phyloP scores from a whole-genome alignment of 2,797 vertebrate genomes.

The Onychomys arenicola region DNA sequence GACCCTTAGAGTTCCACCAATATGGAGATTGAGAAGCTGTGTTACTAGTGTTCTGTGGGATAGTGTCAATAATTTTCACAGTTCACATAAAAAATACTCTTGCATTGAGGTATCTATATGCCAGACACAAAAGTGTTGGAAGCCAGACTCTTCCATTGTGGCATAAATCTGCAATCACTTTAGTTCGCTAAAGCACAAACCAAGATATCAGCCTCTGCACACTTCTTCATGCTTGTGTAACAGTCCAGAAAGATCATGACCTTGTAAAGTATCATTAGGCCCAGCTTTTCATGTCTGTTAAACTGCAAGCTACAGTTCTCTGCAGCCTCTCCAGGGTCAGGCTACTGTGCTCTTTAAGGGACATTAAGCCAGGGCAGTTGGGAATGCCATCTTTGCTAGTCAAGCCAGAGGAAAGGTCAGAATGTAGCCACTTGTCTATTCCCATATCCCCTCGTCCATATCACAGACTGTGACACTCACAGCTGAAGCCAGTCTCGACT shows the following conservation, averaged over 20 bases:
- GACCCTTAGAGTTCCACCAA: not conserved
- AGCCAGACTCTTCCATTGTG: not conserved
- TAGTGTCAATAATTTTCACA: not conserved
- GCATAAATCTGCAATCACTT: not conserved
- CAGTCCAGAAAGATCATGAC: constrained; percentile 60
- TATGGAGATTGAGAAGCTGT: not conserved
- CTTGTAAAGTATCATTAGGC: not conserved
- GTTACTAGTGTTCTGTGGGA: not conserved
- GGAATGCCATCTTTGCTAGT: constrained; percentile 39
- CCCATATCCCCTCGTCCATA: not conserved
- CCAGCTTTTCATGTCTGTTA: constrained; percentile 7
- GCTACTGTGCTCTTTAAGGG: constrained; percentile 20
- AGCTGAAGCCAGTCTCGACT: not conserved
- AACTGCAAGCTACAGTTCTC: not conserved
- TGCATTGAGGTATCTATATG: not conserved
- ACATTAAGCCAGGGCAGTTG: not conserved
- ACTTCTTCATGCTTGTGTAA: constrained; percentile 54
- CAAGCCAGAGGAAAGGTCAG: constrained; percentile 27
- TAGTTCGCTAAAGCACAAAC: not conserved
- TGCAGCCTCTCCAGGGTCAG: not conserved
- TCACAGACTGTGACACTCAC: not conserved
- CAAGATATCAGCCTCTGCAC: not conserved
- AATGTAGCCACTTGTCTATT: not conserved
- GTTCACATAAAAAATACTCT: not conserved
- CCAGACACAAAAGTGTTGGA: not conserved